Base-by-base conservation (phyloP, 2,113 vertebrate species). In the Podiceps cristatus region DNA sequence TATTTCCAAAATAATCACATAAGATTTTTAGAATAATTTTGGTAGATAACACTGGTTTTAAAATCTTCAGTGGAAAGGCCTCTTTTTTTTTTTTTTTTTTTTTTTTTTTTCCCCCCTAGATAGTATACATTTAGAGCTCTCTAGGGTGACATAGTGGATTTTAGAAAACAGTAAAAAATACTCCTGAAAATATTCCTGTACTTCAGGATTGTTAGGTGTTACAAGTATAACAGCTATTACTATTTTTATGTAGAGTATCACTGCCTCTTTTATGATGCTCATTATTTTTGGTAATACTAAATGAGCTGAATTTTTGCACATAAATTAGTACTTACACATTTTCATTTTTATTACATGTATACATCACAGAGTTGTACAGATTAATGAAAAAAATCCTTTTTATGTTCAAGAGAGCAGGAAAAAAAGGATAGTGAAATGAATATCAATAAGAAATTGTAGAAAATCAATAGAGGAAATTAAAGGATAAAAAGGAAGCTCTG, bases 331-430 rank as follows among this genome's bases (percentile, higher is more conserved):
- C n/a, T 66, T 93, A 35, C 62, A 59, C 31, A 77, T 93, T 96
- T 95, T 92, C 33, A 42, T 45, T 96, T 95, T 97, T 95, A 85
- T 95, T 95, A 53, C 44, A 33, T 67, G 47, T 40, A 86, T 92
- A 63, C 53, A 90, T 81, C 81, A 93, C 84, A 87, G 37, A 50
- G 19, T 74, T 66, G 31, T 60, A 29, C 11, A 75, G 62, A 75
- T 87, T 91, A 94, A 93, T 89, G 29, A 68, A 90, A 37, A 81
- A 77, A 69, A 25, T 27, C 13, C 10, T 69, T 77, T 86, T 91
- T 78, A 78, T 82, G 35, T 93, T 94, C n/a, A 78, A 64, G 53
- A 85, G 69, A 95, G 56, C 40, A 74, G 44, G 77, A 91, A 74
- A 76, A 66, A 71, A 56, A 64, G 16, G 16, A n/a, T 22, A 78